Base-by-base conservation (phyloP, 2,888 invertebrate genomes). In the Ichneumoninae sp. region DNA sequence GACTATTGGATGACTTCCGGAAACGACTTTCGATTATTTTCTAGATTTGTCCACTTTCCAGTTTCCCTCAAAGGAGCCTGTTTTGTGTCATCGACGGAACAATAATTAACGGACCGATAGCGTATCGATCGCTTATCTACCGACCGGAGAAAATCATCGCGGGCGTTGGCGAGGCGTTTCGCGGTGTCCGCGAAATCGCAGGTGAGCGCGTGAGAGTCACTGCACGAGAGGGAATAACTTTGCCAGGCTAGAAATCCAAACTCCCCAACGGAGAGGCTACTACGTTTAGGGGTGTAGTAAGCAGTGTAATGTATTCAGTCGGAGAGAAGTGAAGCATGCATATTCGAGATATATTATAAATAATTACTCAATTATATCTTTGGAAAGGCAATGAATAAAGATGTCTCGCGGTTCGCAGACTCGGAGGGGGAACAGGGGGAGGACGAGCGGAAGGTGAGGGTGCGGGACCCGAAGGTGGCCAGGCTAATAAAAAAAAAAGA, bases 311-410 rank as follows among this genome's bases (percentile, higher is more conserved):
- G 89, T 93, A 93, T 93, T 93, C 93, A 89, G 90, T 88, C 88
- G 90, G 82, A 81, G 91, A 93, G 92, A 93, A 93, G 93, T 92
- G 93, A 93, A 93, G 93, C 93, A 93, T 93, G 93, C 93, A 93
- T 93, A 93, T 93, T 93, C 93, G 93, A 93, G 93, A 93, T 93
- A 93, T 93, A 93, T 93, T 93, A 93, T 93, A 93, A 93, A 93
- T 93, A 93, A 93, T 93, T 93, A 93, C 93, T 93, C 93, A 93
- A 93, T 93, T 93, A 93, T 93, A 93, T 93, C 93, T 93, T 93
- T 93, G 93, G 93, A 93, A 93, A 93, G 93, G 91, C 92, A 92
- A 93, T 93, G 93, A 93, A 93, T 93, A 93, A 93, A 93, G 93
- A 93, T 93, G 93, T 91, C 90, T 90, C 90, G 91, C 87, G 86